Evolutionary conservation across 2,888 invertebrate genomes (phyloP), one percentile per base, ranked within the genome.

Genomic region (Campaea margaritaria): DNA sequence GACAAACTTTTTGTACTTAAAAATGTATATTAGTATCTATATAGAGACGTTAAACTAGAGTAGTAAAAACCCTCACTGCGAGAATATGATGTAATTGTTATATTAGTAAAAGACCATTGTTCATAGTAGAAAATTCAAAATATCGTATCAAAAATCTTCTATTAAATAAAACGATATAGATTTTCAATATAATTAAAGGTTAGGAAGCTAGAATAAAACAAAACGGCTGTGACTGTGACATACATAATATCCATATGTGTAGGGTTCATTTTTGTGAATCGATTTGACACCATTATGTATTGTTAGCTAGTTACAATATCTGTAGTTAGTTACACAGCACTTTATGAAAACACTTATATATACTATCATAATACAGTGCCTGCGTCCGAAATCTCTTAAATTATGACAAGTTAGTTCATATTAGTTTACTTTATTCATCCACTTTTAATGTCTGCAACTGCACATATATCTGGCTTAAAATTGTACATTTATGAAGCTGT

Each of bases 131-230:
- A 42, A 15, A 27, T 45, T 45, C 46, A 31, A 54, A 41, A 39
- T 27, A 16, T 48, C 7, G 10, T 31, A 31, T 21, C 31, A 31
- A 7, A 7, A 7, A 27, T 34, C 11, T 42, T 11, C 31, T 48
- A 21, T 34, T 53, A 47, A 41, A 13, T 16, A 13, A 21, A 36
- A 48, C 48, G 41, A 8, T 21, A 39, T 48, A 42, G 42, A 36
- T 42, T 34, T 34, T 21, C 42, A 27, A 13, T 21, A 21, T 13
- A 38, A 15, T 38, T 21, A 12, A 43, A 16, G 21, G 16, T 44
- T 36, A 13, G 36, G 5, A 45, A 1, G 31, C 2, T 56, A 64
- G 50, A 70, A 69, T 59, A 46, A 45, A 44, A 36, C 5, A 44
- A 36, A 57, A 46, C 36, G 55, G 45, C 53, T 58, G 48, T 46